Evolutionary conservation across 2,113 vertebrate species (phyloP).

Genomic region (Hassar affinis): DNA sequence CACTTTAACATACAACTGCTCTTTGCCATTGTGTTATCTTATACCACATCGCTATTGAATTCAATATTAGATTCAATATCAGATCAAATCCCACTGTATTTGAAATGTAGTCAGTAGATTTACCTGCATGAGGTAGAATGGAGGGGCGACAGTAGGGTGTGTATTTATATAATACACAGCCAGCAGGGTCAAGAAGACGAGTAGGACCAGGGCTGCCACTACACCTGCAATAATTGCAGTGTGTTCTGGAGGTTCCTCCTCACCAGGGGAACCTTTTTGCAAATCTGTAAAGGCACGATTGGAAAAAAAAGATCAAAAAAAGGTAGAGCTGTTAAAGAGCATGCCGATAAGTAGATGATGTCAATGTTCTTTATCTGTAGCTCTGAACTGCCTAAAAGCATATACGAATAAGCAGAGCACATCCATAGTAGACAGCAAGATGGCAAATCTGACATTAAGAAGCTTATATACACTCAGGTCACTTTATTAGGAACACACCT

Average conservation of each 20-base stretch:
- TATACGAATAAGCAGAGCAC: constrained; percentile 13
- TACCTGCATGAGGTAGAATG: constrained; percentile 92
- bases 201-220: constrained; percentile 78
- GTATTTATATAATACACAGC: constrained; percentile 87
- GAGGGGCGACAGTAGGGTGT: constrained; percentile 81
- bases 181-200: constrained; percentile 78
- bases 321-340: neutral
- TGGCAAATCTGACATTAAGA: neutral
- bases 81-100: neutral
- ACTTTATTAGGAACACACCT: neutral
- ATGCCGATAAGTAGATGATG: neutral
- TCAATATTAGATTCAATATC: too few relatives aligned
- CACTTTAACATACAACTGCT: neutral
- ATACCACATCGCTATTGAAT: neutral
- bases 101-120: constrained; percentile 19
- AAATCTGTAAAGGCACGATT: constrained; percentile 49
- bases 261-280: constrained; percentile 58
- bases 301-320: neutral
- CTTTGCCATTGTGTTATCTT: neutral
- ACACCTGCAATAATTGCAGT: constrained; percentile 84
- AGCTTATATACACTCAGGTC: neutral
- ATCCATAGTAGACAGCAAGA: neutral
- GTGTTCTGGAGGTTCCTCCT: constrained; percentile 69
- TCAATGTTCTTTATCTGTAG: neutral
- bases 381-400: constrained; percentile 22